A percentile compares a stretch with the other conserved stretches of the same genome.
phyloP scores from a whole-genome alignment of 2,797 vertebrate genomes.

The Tamandua tetradactyla region DNA sequence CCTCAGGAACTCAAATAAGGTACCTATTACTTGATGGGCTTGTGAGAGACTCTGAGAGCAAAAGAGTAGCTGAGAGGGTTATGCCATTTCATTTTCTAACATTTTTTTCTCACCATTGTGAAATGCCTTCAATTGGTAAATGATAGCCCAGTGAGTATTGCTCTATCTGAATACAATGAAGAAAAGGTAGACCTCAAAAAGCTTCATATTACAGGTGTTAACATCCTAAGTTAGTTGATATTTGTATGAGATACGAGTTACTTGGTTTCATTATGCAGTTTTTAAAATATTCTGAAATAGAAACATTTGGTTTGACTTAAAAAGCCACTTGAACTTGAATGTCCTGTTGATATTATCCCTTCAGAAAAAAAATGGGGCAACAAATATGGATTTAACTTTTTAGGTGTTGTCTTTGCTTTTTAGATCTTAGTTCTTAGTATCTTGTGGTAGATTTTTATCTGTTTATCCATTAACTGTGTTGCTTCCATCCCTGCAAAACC shows the following conservation, averaged over 20 bases:
- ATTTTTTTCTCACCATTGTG: not conserved
- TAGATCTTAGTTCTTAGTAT: not conserved
- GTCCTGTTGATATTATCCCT: not conserved
- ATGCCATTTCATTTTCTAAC: not conserved
- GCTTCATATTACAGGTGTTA: not conserved
- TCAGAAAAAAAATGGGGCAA: not conserved
- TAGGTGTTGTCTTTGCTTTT: not conserved
- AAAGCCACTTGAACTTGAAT: constrained; percentile 10
- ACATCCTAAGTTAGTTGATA: not conserved
- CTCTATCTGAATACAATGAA: not conserved
- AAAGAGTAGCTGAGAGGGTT: not conserved
- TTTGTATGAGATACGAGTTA: constrained; percentile 13
- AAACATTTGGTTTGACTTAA: not conserved
- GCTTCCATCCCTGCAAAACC: not conserved
- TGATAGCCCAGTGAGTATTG: not conserved
- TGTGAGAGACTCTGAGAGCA: not conserved
- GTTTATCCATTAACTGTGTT: not conserved
- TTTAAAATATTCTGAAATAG: constrained; percentile 17
- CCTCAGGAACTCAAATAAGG: not conserved
- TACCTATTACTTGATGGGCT: not conserved
- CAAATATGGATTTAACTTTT: not conserved
- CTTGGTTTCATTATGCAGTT: not conserved
- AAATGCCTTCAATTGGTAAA: not conserved
- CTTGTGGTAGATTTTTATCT: not conserved
- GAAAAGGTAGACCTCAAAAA: not conserved